These are phyloP conservation scores for Centrocercus urophasianus DNA, from an alignment of 2,113 vertebrate species.

Conservation along the genomic window DNA sequence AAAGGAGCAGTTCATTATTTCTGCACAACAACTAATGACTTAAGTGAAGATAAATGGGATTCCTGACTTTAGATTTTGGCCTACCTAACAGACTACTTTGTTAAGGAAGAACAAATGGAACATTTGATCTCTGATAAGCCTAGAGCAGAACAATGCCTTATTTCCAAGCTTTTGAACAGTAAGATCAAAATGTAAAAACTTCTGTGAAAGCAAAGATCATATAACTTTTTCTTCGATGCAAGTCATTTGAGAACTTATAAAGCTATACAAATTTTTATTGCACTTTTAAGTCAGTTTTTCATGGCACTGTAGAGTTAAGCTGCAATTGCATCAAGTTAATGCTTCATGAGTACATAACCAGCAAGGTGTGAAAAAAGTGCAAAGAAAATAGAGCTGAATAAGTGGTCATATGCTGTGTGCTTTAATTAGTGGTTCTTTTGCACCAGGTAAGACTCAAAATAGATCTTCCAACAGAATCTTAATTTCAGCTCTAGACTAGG, in stretches of 20 bases:
- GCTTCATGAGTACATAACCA: background rate
- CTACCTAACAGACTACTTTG: conserved; percentile 15
- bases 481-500: background rate
- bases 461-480: background rate
- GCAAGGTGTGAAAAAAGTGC: background rate
- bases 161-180: background rate
- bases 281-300: background rate
- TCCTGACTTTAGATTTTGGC: background rate
- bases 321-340: background rate
- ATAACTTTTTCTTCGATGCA: background rate
- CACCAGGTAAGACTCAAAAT: background rate
- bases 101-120: background rate
- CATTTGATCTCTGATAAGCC: background rate
- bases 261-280: background rate
- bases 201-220: background rate
- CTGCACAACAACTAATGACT: background rate
- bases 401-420: background rate
- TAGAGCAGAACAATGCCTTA: background rate
- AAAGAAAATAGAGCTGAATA: background rate
- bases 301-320: background rate
- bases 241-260: conserved; percentile 12
- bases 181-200: background rate
- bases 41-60: background rate
- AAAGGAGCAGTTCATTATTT: background rate
- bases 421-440: background rate